A percentile compares a stretch with the other conserved stretches of the same genome.
These are phyloP conservation scores for Petrocephalus microphthalmus DNA, from an alignment of 2,113 vertebrate species.

Conservation along the genomic window DNA sequence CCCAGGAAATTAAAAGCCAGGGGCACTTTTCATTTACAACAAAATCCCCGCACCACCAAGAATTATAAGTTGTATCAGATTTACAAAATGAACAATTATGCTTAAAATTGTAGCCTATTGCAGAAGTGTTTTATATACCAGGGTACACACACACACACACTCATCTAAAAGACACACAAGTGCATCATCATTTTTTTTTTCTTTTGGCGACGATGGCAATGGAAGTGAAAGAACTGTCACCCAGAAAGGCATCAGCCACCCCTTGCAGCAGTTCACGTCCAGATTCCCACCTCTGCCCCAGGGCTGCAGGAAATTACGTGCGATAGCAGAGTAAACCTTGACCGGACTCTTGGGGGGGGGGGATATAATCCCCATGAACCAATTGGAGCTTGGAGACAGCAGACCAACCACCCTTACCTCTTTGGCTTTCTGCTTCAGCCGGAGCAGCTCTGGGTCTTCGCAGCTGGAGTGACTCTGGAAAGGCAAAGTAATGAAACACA, in stretches of 20 bases:
- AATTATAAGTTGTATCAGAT: conserved; percentile 98
- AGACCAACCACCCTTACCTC: conserved; percentile 61
- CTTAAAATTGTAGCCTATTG: conserved; percentile 83
- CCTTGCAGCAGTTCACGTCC: conserved; percentile 68
- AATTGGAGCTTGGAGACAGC: too few relatives aligned
- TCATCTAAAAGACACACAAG: not conserved
- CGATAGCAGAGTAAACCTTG: too few relatives aligned
- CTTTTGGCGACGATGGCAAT: not conserved
- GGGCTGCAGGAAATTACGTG: too few relatives aligned
- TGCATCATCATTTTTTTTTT: too few relatives aligned
- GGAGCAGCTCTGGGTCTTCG: conserved; percentile 82
- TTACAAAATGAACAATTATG: conserved; percentile 99
- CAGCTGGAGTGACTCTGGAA: conserved; percentile 78
- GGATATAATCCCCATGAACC: too few relatives aligned
- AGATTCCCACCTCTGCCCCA: conserved; percentile 51
- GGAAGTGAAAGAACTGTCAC: conserved; percentile 19
- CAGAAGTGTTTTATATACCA: conserved; percentile 39
- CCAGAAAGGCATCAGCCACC: conserved; percentile 67
- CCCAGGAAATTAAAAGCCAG: conserved; percentile 87
- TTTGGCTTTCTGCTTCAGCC: conserved; percentile 89
- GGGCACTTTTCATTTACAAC: conserved; percentile 86
- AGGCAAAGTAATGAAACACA: conserved; percentile 33
- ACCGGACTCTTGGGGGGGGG: conserved; percentile 71
- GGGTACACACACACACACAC: not conserved
- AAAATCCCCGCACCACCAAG: conserved; percentile 90